Evolutionary conservation across 2,113 vertebrate species (phyloP), one percentile per base, ranked within the genome.

Genomic region (Cricetomys ansorgei): DNA sequence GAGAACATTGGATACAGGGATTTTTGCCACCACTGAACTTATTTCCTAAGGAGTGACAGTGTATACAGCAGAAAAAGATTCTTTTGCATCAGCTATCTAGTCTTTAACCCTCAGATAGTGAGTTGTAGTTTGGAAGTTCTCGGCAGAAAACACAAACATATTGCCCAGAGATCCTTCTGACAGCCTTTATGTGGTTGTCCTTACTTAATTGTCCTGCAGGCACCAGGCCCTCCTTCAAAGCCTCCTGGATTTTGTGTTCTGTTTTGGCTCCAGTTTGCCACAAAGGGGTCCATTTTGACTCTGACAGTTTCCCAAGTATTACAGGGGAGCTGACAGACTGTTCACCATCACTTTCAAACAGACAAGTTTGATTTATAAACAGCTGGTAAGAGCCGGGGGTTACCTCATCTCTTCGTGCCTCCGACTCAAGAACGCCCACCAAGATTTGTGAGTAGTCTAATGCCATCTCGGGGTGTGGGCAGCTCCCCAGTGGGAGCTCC

Each of bases 361-460:
- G 43, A 19, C 64, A 53, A 25, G 34, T 88, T 37, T 76, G 65
- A 87, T 75, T 40, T 37, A 21, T 37, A 83, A 55, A 95, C 16
- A 87, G 69, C 67, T 62, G 55, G 85, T 0, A 3, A 48, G 84
- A 83, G 19, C 57, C 19, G 6, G 17, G 31, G 21, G 70, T 88
- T 65, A 77, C 31, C 83, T 87, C 53, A 67, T 92, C 77, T 81
- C 91, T 88, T 83, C 50, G 37, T 53, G 75, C 76, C 53, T 92
- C 79, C 93, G 72, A 45, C 43, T 83, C 88, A 31, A 77, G 75
- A 69, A 59, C 6, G 12, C 81, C 34, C 40, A 45, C 81, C 65
- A 65, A 80, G 94, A 89, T 62, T 53, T 81, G 23, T 65, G n/a
- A 89, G 55, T 11, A 64, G 83, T 34, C 53, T n/a, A 59, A 67